Conservation (phyloP, 2,113 vertebrate genomes). For the Procapra przewalskii region DNA sequence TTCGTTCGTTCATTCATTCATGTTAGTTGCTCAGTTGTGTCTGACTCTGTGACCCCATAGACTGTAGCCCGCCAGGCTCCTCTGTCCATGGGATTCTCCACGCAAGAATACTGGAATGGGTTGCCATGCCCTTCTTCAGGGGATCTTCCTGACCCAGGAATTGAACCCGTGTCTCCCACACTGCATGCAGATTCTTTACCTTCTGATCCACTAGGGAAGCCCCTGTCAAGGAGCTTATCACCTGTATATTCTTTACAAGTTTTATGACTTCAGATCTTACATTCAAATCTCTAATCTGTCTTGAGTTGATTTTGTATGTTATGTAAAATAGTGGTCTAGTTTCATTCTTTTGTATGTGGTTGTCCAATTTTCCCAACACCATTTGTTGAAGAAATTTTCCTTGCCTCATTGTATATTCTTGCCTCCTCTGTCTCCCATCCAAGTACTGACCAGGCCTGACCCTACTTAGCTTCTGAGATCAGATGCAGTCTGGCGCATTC, state of each 20-base stretch:
- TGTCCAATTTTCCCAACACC: background rate
- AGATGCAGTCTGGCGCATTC: fast-evolving
- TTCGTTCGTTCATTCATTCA: background rate
- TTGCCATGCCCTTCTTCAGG: background rate
- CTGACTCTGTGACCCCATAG: background rate
- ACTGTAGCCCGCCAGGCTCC: background rate
- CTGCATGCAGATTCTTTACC: background rate
- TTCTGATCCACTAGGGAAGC: background rate
- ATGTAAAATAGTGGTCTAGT: background rate
- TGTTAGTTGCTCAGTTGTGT: background rate
- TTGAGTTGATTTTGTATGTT: background rate
- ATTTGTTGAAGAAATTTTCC: background rate
- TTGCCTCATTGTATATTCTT: background rate
- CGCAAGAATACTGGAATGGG: background rate
- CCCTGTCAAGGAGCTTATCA: background rate
- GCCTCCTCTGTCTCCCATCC: background rate
- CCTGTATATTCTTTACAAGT: background rate
- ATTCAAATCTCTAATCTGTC: background rate
- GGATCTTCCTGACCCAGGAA: background rate
- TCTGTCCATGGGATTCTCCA: background rate
- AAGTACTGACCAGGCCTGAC: background rate
- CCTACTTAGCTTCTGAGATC: background rate
- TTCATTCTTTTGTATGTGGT: background rate
- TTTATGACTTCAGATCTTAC: background rate
- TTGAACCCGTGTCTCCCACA: background rate